Conservation (phyloP, 1,140 invertebrate species). For the Nephotettix cincticeps region DNA sequence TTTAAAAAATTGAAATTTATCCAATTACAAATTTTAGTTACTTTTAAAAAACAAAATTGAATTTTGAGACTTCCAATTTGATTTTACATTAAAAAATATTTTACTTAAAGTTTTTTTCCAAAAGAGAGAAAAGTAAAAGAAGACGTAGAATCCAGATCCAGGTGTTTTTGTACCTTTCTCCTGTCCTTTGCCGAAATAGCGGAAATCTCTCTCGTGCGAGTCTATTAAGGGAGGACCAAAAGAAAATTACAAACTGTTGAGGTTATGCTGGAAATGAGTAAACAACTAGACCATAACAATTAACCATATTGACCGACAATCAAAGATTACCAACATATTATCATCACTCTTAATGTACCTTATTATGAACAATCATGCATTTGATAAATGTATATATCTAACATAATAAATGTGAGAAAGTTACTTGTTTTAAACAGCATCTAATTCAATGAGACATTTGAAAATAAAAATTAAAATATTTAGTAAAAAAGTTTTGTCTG, state of each 20-base stretch:
- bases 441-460: neutral
- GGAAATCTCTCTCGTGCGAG: neutral
- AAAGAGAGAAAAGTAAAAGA: neutral
- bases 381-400: neutral
- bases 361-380: neutral
- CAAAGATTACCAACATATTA: neutral
- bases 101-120: too few relatives aligned
- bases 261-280: conserved; percentile 10
- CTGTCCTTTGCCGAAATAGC: neutral
- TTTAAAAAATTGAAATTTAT: too few relatives aligned
- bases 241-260: neutral
- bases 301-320: neutral
- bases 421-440: neutral
- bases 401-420: neutral
- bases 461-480: neutral
- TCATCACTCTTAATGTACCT: neutral
- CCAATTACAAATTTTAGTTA: too few relatives aligned
- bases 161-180: neutral
- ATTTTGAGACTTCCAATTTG: too few relatives aligned
- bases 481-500: too few relatives aligned
- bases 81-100: too few relatives aligned
- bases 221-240: neutral
- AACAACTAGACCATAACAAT: too few relatives aligned
- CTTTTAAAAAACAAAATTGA: too few relatives aligned
- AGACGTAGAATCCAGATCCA: neutral